Evolutionary conservation across 2,888 invertebrate species (phyloP), one percentile per base, ranked within the genome.

Genomic region (Drosophila incognita): DNA sequence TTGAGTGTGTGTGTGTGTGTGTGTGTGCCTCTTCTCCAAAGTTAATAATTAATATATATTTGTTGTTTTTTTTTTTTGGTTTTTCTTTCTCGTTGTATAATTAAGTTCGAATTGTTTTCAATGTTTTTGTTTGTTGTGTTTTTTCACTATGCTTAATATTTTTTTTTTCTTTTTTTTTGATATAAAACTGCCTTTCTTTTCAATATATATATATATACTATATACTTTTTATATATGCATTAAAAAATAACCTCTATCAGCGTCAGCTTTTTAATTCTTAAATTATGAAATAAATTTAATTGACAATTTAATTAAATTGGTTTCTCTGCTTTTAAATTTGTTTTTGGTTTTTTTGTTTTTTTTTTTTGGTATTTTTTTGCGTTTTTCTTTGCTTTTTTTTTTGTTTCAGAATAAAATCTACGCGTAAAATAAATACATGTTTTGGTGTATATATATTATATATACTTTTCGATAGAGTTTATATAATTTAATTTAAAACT

Each of bases 51-150:
- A 82, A 64, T 79, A 75, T 74, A 69, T 77, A 59, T 57, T 46
- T 69, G 36, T 61, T 71, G 24, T 63, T 36, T 57, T 52, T 57
- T 49, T 52, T 76, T 29, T 29, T 29, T 29, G 7, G 54, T 36
- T 58, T 40, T 77, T 66, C 70, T 83, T 81, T 77, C 78, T 91
- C 92, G 92, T 92, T 91, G 92, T 91, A 91, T 91, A 88, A 89
- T 91, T 92, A 91, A 92, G 91, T 92, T 92, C 89, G 91, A 92
- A 92, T 92, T 83, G 81, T 83, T 91, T 90, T 86, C 85, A 87
- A 86, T 87, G 82, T 79, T 86, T 86, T 87, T 83, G 82, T 79
- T 78, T 81, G 68, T 73, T 81, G 68, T 70, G 35, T 69, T 53
- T 66, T 68, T 46, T 46, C 15, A 82, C 86, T 86, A 87, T 80